A percentile compares a stretch with the other conserved stretches of the same genome.
These are phyloP conservation scores for Diplosoma virens DNA, from an alignment of 23 tunicate species.

Conservation along the genomic window DNA sequence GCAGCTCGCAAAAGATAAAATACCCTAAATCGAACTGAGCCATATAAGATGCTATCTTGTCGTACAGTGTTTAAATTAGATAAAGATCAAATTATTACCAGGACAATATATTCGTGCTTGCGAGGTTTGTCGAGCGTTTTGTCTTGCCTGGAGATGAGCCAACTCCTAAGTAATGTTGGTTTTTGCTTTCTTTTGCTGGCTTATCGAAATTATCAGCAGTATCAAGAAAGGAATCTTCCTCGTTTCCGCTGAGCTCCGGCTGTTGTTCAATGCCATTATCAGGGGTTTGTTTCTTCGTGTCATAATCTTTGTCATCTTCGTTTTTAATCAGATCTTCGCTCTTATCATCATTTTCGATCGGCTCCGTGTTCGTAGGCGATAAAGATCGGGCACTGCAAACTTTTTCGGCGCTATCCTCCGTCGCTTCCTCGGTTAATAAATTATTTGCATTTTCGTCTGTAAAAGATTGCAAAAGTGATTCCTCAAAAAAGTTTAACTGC, in stretches of 20 bases:
- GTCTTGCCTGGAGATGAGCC: background rate
- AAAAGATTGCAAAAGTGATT: background rate
- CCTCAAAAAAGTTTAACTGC: too few relatives aligned
- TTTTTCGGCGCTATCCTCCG: background rate
- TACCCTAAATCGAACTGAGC: background rate
- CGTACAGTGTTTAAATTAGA: conserved; percentile 6
- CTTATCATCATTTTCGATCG: background rate
- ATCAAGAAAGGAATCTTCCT: background rate
- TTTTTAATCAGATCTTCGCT: background rate
- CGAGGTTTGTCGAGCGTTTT: conserved; percentile 1
- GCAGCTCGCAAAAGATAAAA: background rate
- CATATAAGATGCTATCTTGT: background rate
- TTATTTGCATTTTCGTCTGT: background rate
- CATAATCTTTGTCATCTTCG: background rate
- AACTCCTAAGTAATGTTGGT: background rate
- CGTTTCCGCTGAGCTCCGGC: background rate
- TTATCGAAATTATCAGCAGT: background rate
- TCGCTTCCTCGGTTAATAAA: background rate
- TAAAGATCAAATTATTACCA: conserved; percentile 19
- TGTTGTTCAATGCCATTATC: background rate
- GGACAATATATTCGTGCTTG: background rate
- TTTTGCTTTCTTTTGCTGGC: background rate
- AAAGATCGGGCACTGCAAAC: background rate
- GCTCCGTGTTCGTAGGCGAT: background rate
- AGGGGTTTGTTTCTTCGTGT: background rate